Evolutionary conservation across 2,888 invertebrate genomes (phyloP).

Genomic region (Latheticus oryzae): DNA sequence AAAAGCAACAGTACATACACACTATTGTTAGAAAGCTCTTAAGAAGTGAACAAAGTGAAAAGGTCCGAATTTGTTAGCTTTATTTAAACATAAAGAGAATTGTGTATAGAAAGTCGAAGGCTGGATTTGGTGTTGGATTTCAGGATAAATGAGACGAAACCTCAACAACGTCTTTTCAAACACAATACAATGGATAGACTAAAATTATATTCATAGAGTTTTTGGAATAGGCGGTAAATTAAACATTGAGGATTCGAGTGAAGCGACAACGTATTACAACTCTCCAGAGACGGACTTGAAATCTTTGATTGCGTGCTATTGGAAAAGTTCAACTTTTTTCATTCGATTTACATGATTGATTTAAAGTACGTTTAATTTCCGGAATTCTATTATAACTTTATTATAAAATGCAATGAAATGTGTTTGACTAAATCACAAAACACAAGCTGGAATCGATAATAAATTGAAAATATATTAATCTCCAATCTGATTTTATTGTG

Average conservation of each 20-base stretch:
- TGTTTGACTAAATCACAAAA: no score
- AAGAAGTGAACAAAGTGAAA: constrained; percentile 37
- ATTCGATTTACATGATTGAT: no score
- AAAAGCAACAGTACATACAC: constrained; percentile 35
- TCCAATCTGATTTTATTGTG: no score
- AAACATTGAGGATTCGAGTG: constrained; percentile 16
- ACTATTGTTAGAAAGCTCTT: constrained; percentile 27
- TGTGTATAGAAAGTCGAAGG: constrained; percentile 33
- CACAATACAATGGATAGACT: no score
- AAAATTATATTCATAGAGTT: constrained; percentile 3
- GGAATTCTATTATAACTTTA: no score
- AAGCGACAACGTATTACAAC: constrained; percentile 12
- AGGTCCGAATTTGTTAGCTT: constrained; percentile 37
- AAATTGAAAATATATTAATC: no score
- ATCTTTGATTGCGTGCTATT: constrained; percentile 11
- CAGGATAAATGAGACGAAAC: constrained; percentile 31
- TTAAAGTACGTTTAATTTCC: no score
- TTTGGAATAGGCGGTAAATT: constrained; percentile 6
- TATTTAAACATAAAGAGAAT: constrained; percentile 39
- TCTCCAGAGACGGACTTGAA: constrained; percentile 7
- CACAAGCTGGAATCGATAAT: no score
- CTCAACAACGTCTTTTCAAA: no score
- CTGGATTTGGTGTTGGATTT: constrained; percentile 28
- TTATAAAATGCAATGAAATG: no score
- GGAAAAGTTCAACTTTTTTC: no score